A percentile compares a stretch with the other conserved stretches of the same genome.
Conservation (phyloP, 1,140 invertebrate genomes). For the Papilio helenus region DNA sequence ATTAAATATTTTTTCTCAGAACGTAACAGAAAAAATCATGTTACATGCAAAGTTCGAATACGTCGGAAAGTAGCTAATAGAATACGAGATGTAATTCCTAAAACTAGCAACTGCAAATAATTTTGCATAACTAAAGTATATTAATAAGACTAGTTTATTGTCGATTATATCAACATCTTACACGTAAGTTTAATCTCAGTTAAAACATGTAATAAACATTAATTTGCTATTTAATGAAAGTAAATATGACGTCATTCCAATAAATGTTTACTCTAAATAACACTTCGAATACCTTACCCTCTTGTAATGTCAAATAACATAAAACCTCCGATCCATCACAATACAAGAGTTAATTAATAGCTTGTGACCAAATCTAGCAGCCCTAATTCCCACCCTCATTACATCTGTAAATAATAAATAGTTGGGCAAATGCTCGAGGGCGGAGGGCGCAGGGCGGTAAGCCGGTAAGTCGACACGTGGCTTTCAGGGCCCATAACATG, state of each 20-base stretch:
- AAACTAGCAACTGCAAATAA: neutral
- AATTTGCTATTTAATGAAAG: too few relatives aligned
- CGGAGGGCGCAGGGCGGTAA: constrained; percentile 22
- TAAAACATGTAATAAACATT: too few relatives aligned
- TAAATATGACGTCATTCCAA: too few relatives aligned
- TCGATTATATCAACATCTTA: too few relatives aligned
- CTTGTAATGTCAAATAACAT: neutral
- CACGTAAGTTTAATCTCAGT: too few relatives aligned
- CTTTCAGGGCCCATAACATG: neutral
- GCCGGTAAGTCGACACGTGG: constrained; percentile 37
- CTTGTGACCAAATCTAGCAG: neutral
- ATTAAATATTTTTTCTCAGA: neutral
- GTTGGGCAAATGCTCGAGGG: constrained; percentile 28
- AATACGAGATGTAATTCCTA: neutral
- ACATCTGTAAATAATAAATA: constrained; percentile 40
- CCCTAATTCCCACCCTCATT: constrained; percentile 37
- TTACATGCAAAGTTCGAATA: neutral
- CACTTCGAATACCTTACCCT: neutral
- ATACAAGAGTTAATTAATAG: constrained; percentile 25
- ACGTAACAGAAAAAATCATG: neutral
- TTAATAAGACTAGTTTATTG: too few relatives aligned
- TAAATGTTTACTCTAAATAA: neutral
- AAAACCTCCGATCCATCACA: neutral
- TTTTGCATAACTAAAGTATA: neutral
- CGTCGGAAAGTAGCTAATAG: constrained; percentile 2